Base-by-base conservation (phyloP, 2,113 vertebrate species). In the Arothron firmamentum region DNA sequence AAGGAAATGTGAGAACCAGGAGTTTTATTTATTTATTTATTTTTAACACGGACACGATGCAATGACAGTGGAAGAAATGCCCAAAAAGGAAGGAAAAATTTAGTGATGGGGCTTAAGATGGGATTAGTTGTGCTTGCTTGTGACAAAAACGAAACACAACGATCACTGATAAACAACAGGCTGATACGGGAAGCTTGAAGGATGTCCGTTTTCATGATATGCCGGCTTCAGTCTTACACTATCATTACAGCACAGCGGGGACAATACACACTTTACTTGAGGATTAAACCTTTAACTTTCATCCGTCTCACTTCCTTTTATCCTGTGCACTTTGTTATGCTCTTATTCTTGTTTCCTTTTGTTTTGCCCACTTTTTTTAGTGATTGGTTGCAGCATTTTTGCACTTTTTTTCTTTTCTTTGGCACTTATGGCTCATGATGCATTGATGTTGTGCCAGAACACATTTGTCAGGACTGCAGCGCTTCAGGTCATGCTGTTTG, bases 41-140 rank as follows among this genome's bases (percentile, higher is more conserved):
- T 61, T 70, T 73, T 66, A 62, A 74, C 52, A 70, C 9, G 6
- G 57, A 65, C 49, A 20, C 3, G 15, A 34, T 43, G 63, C 52
- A 57, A 56, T 55, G 50, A 67, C 47, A 66, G 48, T 51, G 51
- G 59, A 68, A 50, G 56, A 55, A 58, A 48, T 15, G 9, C 67
- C 31, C 63, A 61, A 83, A 62, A 60, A 50, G 52, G 65, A 55
- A 55, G 59, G 56, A 66, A 67, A 62, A 67, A 43, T 12, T 23
- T 38, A 52, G 48, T 59, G 65, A 68, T 80, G 64, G 52, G 72
- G 70, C 67, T 81, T 77, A 83, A 60, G 16, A 77, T 72, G 61
- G 77, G 84, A 87, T 87, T 87, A 83, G 80, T 64, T 75, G 74
- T 70, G 76, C 62, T 75, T 65, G 63, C 15, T 25, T 79, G 80